A percentile compares a stretch with the other conserved stretches of the same genome.
Conservation (phyloP, 2,797 vertebrate genomes). For the Borostomias antarcticus region DNA sequence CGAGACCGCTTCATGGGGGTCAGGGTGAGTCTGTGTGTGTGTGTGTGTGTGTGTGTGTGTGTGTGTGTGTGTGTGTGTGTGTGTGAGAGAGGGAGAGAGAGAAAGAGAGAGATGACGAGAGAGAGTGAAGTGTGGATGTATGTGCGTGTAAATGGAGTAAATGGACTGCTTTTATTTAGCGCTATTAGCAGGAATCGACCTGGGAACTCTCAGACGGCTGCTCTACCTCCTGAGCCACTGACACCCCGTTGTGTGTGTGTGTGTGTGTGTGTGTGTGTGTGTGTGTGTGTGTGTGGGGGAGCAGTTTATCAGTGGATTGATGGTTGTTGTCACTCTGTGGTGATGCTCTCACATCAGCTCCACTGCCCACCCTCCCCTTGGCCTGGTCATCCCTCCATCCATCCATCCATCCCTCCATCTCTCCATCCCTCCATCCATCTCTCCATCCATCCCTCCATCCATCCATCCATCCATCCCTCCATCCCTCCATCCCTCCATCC, state of each 20-base stretch:
- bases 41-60: constrained; percentile 1
- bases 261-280: not conserved
- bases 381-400: constrained; percentile 4
- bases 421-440: constrained; percentile 41
- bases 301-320: not conserved
- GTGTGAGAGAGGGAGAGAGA: not conserved
- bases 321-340: constrained; percentile 16
- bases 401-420: constrained; percentile 39
- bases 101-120: too few species aligned
- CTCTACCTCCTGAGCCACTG: too few species aligned
- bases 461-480: not conserved
- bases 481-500: not conserved
- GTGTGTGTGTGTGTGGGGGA: not conserved
- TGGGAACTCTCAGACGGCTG: too few species aligned
- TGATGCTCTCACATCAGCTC: constrained; percentile 43
- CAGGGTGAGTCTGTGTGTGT: constrained; percentile 84
- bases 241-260: too few species aligned
- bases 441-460: not conserved
- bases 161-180: too few species aligned
- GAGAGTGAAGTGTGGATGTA: too few species aligned
- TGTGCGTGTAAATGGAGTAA: too few species aligned
- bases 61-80: constrained; percentile 17
- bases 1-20: constrained; percentile 98
- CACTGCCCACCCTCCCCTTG: constrained; percentile 10
- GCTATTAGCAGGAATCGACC: too few species aligned